phyloP scores from a whole-genome alignment of 2,888 invertebrate species.

The Chironomus tentans region DNA sequence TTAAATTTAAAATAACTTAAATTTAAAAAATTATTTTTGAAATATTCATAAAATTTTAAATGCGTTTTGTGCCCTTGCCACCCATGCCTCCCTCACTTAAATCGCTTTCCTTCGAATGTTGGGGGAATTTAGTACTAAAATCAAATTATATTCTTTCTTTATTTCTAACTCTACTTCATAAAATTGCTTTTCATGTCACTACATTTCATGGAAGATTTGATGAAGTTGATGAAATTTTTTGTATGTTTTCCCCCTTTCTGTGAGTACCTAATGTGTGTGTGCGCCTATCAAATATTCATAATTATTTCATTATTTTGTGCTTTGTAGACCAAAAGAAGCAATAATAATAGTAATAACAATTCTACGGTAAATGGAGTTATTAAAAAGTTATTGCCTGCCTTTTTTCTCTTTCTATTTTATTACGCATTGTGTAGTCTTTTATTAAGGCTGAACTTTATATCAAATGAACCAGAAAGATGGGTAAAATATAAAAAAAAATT shows the following conservation, averaged over 20 bases:
- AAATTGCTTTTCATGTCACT: background rate
- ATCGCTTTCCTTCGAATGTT: too few species aligned
- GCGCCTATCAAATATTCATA: background rate
- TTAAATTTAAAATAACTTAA: too few species aligned
- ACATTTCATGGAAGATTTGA: background rate
- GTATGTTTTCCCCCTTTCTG: background rate
- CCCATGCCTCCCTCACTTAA: too few species aligned
- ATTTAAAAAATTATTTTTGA: too few species aligned
- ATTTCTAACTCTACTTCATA: too few species aligned
- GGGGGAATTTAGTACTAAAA: too few species aligned
- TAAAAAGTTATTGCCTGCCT: slow-evolving; percentile 1
- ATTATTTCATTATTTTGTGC: background rate
- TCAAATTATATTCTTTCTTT: too few species aligned
- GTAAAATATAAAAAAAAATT: background rate
- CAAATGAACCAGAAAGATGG: too few species aligned
- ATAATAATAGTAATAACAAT: background rate
- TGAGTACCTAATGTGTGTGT: background rate
- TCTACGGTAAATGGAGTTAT: slow-evolving; percentile 1
- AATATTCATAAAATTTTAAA: too few species aligned
- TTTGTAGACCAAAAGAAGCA: background rate
- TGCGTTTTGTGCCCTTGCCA: too few species aligned
- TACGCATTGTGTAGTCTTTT: background rate
- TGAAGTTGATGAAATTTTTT: background rate
- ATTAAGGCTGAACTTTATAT: too few species aligned
- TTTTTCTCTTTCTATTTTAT: background rate